phyloP scores from a whole-genome alignment of 2,888 invertebrate species.

The Thysanoteuthis rhombus region DNA sequence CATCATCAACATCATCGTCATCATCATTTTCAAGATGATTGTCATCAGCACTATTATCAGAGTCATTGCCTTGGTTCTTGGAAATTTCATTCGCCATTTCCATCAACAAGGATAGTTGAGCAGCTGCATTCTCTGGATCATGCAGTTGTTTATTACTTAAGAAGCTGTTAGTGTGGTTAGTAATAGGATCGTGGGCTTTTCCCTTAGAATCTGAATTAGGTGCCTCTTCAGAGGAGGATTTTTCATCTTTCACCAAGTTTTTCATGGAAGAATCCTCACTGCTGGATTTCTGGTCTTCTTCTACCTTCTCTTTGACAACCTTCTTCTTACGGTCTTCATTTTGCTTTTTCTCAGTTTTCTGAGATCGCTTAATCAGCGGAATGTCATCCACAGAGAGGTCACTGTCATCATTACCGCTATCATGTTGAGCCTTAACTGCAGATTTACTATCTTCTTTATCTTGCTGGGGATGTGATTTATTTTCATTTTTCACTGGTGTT shows the following conservation, averaged over 20 bases:
- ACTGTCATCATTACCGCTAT: conserved; percentile 28
- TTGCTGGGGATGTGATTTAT: neutral
- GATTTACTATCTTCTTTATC: neutral
- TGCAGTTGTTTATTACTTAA: neutral
- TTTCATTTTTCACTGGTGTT: conserved; percentile 14
- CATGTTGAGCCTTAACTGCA: neutral
- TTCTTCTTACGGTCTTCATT: conserved; percentile 20
- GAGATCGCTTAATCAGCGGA: neutral
- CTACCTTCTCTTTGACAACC: neutral
- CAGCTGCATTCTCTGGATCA: conserved; percentile 28
- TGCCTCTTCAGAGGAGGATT: neutral
- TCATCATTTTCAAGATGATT: conserved; percentile 32
- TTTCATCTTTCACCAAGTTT: neutral
- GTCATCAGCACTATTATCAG: conserved; percentile 33
- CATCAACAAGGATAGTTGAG: conserved; percentile 23
- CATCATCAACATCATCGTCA: conserved; percentile 34
- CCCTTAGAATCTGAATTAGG: too few species aligned
- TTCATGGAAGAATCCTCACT: neutral
- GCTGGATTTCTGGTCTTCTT: neutral
- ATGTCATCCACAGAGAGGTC: conserved; percentile 29
- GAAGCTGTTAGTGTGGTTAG: conserved; percentile 1
- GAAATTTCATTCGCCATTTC: conserved; percentile 32
- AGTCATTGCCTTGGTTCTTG: conserved; percentile 23
- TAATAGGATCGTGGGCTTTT: neutral
- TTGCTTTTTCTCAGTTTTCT: conserved; percentile 13